Conservation (phyloP, 2,113 vertebrate genomes). For the Lepus timidus region DNA sequence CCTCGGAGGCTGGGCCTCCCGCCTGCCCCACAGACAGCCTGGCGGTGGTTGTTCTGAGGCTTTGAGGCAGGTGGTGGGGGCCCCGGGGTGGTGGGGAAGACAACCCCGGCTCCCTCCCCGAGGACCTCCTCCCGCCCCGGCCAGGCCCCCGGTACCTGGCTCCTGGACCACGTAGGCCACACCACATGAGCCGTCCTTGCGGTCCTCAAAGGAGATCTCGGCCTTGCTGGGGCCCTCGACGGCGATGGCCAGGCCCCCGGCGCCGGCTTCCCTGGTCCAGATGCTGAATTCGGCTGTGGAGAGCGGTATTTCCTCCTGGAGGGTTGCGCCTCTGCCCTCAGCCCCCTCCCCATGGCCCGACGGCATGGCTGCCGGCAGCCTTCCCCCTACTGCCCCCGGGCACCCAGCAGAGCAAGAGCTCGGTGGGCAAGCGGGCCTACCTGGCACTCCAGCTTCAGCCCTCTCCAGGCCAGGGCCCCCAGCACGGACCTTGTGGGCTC, state of each 20-base stretch:
- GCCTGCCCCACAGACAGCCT: background rate
- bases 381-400: background rate
- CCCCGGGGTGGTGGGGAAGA: too few relatives aligned
- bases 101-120: too few relatives aligned
- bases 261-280: conserved; percentile 96
- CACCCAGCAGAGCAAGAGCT: background rate
- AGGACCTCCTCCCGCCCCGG: background rate
- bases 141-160: conserved; percentile 89
- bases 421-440: conserved; percentile 79
- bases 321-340: background rate
- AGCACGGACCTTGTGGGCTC: conserved; percentile 94
- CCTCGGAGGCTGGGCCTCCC: background rate
- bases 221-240: conserved; percentile 98
- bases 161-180: conserved; percentile 97
- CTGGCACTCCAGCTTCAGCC: conserved; percentile 94
- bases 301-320: background rate
- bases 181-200: conserved; percentile 96
- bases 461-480: conserved; percentile 95
- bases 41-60: background rate
- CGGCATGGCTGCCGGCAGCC: background rate
- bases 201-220: conserved; percentile 96
- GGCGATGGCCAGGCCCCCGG: conserved; percentile 95
- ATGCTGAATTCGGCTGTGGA: conserved; percentile 95
- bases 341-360: background rate
- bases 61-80: background rate